A percentile compares a stretch with the other conserved stretches of the same genome.
Conservation (phyloP, 64 coral and sea anemone species). For the Montipora efflorescens region DNA sequence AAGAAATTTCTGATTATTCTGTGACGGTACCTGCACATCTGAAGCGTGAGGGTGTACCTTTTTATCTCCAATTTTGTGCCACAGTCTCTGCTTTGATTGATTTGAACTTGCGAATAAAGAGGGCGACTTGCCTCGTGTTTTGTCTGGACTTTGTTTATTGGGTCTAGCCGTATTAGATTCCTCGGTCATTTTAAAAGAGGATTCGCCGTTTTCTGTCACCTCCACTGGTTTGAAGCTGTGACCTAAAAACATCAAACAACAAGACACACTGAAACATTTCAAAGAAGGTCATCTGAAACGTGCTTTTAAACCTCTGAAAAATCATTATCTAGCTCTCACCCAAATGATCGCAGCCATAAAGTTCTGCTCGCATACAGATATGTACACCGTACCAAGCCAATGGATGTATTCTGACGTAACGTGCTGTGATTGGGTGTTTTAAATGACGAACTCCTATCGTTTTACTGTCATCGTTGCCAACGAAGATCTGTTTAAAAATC, state of each 20-base stretch:
- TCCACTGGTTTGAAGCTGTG: conserved; percentile 43
- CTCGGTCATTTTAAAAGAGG: conserved; percentile 11
- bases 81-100: neutral
- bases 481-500: conserved; percentile 64
- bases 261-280: neutral
- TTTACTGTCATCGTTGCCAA: conserved; percentile 92
- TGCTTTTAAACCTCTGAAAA: neutral
- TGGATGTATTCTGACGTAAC: conserved; percentile 87
- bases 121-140: neutral
- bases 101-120: neutral
- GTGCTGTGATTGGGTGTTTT: conserved; percentile 88
- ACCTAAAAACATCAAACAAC: conserved; percentile 15
- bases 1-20: neutral
- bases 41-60: neutral
- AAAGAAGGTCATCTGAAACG: neutral
- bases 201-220: conserved; percentile 30
- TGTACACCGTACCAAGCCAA: conserved; percentile 82
- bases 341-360: conserved; percentile 92
- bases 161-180: neutral
- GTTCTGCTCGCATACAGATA: conserved; percentile 96
- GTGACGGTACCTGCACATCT: too few species aligned
- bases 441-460: conserved; percentile 85
- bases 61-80: neutral
- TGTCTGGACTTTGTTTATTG: neutral
- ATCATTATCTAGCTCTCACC: conserved; percentile 12